Conservation (phyloP, 2,888 invertebrate species). For the Cheilosia soror region DNA sequence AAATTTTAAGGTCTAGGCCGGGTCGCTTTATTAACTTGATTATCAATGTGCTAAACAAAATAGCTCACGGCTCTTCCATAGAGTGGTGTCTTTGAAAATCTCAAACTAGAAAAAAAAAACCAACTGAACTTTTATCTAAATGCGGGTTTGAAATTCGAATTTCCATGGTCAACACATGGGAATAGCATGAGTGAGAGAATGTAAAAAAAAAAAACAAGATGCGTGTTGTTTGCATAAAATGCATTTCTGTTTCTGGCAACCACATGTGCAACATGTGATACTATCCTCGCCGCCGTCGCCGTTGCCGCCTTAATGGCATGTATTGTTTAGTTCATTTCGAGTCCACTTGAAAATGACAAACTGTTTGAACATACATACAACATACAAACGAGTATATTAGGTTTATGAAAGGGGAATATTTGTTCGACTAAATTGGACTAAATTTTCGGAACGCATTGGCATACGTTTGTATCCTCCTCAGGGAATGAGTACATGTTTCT, state of each 20-base stretch:
- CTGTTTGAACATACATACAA: conserved; percentile 17
- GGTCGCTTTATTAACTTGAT: conserved; percentile 54
- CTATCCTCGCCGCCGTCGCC: conserved; percentile 14
- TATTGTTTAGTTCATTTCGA: conserved; percentile 20
- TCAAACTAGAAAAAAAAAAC: background rate
- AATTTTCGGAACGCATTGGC: background rate
- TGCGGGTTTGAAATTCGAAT: conserved; percentile 24
- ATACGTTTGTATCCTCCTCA: background rate
- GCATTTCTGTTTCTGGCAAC: conserved; percentile 65
- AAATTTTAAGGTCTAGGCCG: conserved; percentile 74
- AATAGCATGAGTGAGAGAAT: background rate
- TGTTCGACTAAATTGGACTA: conserved; percentile 2
- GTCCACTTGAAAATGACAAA: conserved; percentile 48
- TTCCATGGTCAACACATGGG: conserved; percentile 63
- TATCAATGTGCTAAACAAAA: conserved; percentile 59
- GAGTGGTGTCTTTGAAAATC: conserved; percentile 1
- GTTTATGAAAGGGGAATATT: background rate
- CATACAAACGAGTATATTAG: background rate
- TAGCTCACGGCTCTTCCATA: conserved; percentile 33
- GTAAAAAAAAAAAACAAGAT: background rate
- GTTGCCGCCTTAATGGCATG: conserved; percentile 41
- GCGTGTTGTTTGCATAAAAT: conserved; percentile 48
- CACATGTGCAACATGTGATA: conserved; percentile 64
- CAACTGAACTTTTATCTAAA: background rate
- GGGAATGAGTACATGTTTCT: background rate